Conservation (phyloP, 2,113 vertebrate genomes). For the Thoracochromis brauschi region DNA sequence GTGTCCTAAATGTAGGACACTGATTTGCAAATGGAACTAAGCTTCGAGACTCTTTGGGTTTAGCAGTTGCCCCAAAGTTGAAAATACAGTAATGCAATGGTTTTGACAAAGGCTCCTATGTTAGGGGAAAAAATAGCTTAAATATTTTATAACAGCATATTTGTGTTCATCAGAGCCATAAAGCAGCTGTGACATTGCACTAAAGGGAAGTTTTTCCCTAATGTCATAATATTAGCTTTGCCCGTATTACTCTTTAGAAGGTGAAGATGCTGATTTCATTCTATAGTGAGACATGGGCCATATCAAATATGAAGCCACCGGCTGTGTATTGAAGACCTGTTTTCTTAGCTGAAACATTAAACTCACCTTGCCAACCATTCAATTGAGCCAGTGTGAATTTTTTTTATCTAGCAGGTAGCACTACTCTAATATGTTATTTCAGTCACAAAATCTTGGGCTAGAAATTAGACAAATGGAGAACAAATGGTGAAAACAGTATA, state of each 20-base stretch:
- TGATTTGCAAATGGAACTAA: slow-evolving; percentile 40
- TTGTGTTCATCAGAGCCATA: background rate
- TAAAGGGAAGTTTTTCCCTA: background rate
- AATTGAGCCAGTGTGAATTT: background rate
- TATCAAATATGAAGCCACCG: background rate
- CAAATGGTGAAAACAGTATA: background rate
- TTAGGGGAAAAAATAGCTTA: background rate
- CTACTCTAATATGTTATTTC: background rate
- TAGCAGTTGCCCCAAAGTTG: background rate
- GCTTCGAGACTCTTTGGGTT: background rate
- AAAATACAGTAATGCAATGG: background rate
- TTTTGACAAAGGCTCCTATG: background rate
- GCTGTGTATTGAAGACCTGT: background rate
- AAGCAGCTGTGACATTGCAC: background rate
- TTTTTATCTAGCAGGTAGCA: background rate
- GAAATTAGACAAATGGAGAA: background rate
- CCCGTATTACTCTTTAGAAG: background rate
- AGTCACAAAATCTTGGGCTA: background rate
- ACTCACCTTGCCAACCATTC: background rate
- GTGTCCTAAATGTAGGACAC: slow-evolving; percentile 35
- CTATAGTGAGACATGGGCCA: background rate
- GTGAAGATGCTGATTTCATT: background rate
- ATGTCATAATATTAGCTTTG: background rate
- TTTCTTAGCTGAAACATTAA: background rate
- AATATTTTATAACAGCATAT: background rate